phyloP scores from a whole-genome alignment of 2,797 vertebrate genomes.

The Enteromius thamalakanensis region DNA sequence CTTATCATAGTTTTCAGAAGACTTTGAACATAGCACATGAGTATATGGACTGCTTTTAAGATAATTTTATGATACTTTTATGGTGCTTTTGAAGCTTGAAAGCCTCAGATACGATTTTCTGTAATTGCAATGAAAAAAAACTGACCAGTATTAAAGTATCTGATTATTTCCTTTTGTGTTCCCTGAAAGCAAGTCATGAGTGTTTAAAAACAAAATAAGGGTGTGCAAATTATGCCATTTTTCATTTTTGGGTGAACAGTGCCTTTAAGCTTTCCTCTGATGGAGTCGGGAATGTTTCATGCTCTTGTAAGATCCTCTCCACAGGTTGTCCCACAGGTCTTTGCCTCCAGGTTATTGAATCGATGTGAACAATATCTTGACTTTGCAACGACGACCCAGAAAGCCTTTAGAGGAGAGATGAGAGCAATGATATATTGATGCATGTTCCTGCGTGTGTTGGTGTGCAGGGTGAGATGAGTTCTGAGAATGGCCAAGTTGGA shows the following conservation, averaged over 20 bases:
- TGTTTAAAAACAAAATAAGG: neutral
- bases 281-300: constrained; percentile 7
- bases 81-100: constrained; percentile 9
- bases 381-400: constrained; percentile 18
- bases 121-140: neutral
- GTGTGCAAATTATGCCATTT: constrained; percentile 1
- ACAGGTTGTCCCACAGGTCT: constrained; percentile 30
- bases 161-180: constrained; percentile 1
- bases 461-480: neutral
- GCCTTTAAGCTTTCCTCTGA: constrained; percentile 23
- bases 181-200: neutral
- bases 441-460: constrained; percentile 19
- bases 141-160: neutral
- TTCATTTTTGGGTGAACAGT: constrained; percentile 4
- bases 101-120: constrained; percentile 7
- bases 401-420: constrained; percentile 34
- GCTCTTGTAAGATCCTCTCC: constrained; percentile 28
- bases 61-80: neutral
- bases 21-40: constrained; percentile 17
- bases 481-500: constrained; percentile 7
- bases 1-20: neutral
- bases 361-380: constrained; percentile 47
- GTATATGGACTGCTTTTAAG: constrained; percentile 5
- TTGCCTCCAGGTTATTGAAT: constrained; percentile 63
- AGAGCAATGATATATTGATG: constrained; percentile 37